phyloP scores from a whole-genome alignment of 2,113 vertebrate species.

The Carassius carassius region DNA sequence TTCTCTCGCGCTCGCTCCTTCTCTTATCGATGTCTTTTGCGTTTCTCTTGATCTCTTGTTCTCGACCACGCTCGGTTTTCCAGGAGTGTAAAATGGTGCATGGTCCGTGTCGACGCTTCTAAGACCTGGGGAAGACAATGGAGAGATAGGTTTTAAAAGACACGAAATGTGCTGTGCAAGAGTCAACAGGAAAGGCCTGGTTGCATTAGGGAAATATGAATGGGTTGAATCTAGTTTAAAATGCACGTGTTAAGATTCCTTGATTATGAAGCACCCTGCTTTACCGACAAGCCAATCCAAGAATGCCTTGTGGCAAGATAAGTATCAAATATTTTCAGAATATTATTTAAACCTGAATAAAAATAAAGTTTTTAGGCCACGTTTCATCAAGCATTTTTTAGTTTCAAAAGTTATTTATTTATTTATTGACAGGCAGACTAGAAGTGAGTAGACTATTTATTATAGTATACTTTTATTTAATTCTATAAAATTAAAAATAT shows the following conservation, averaged over 20 bases:
- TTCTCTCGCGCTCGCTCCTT: background rate
- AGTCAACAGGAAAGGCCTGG: background rate
- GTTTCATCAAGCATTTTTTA: no score
- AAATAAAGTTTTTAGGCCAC: no score
- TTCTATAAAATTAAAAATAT: no score
- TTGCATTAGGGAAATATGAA: conserved; percentile 8
- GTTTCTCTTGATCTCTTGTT: conserved; percentile 38
- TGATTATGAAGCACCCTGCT: background rate
- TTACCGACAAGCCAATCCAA: background rate
- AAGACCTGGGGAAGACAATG: conserved; percentile 25
- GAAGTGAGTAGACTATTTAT: no score
- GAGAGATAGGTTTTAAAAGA: conserved; percentile 5
- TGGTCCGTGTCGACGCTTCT: background rate
- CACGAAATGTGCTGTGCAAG: no score
- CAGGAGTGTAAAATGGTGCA: conserved; percentile 52
- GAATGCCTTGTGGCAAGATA: background rate
- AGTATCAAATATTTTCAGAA: no score
- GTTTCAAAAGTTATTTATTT: no score
- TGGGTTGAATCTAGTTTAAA: background rate
- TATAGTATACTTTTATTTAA: background rate
- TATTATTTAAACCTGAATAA: no score
- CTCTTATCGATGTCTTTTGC: conserved; percentile 44
- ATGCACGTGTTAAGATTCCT: background rate
- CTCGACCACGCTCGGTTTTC: conserved; percentile 55
- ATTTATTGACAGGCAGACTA: no score